These are phyloP conservation scores for Tridacna crocea DNA, from an alignment of 2,888 invertebrate genomes.

Conservation along the genomic window DNA sequence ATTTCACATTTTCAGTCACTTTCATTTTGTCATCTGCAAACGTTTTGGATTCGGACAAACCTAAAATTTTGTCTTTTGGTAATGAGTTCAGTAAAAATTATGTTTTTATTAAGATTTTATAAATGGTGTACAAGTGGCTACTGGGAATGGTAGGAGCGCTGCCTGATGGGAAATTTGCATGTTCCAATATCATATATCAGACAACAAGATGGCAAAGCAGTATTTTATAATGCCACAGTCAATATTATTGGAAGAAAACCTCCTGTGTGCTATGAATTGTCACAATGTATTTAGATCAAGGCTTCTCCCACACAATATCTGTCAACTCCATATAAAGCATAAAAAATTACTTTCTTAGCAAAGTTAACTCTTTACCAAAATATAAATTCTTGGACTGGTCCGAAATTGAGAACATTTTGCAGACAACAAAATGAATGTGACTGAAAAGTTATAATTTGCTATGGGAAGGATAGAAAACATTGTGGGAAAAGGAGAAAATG, in stretches of 20 bases:
- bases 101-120: too few species aligned
- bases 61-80: neutral
- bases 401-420: too few species aligned
- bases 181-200: neutral
- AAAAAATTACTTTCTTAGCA: neutral
- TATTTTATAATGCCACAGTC: slow-evolving; percentile 15
- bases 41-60: too few species aligned
- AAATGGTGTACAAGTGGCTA: too few species aligned
- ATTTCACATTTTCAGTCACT: too few species aligned
- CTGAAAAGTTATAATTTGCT: too few species aligned
- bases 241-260: slow-evolving; percentile 6
- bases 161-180: slow-evolving; percentile 1
- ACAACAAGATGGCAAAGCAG: neutral
- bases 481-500: neutral
- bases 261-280: slow-evolving; percentile 6
- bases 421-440: too few species aligned
- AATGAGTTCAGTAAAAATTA: too few species aligned
- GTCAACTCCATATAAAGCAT: neutral
- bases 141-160: too few species aligned
- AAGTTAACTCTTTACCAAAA: neutral
- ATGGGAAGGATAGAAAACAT: neutral
- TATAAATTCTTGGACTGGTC: too few species aligned
- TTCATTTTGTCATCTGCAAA: too few species aligned
- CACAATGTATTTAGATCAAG: slow-evolving; percentile 18
- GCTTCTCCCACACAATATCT: slow-evolving; percentile 19